These are phyloP conservation scores for Siniperca chuatsi DNA, from an alignment of 2,113 vertebrate species.

Conservation along the genomic window DNA sequence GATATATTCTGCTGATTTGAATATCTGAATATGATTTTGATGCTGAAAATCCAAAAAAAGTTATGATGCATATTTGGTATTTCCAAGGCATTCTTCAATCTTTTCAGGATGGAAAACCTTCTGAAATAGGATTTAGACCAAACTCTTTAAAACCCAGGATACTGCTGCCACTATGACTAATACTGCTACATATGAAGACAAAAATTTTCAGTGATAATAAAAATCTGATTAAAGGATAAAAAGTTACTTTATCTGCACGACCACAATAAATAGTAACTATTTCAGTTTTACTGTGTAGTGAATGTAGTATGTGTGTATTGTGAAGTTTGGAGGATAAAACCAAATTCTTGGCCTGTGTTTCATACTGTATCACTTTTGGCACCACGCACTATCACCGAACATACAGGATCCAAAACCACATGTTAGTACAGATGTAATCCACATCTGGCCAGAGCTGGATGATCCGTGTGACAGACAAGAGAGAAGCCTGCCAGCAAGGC, in stretches of 20 bases:
- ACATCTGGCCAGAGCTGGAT: conserved; percentile 58
- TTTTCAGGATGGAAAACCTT: background rate
- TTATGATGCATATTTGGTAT: background rate
- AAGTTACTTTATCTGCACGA: background rate
- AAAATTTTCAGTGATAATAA: background rate
- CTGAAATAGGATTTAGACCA: background rate
- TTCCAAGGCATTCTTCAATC: background rate
- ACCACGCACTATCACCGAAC: background rate
- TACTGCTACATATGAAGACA: background rate
- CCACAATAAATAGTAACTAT: background rate
- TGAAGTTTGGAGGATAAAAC: background rate
- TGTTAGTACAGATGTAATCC: conserved; percentile 73
- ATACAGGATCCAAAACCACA: conserved; percentile 44
- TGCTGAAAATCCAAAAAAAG: background rate
- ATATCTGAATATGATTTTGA: background rate
- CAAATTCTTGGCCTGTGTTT: background rate
- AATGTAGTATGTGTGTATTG: background rate
- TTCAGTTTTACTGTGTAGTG: background rate
- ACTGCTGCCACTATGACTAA: background rate
- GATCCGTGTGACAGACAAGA: conserved; percentile 51
- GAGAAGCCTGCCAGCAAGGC: conserved; percentile 26
- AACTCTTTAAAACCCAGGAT: background rate
- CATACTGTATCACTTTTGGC: background rate
- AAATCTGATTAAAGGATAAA: background rate
- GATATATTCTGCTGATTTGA: background rate